Conservation (phyloP, 2,888 invertebrate species). For the Watsonalla binaria region DNA sequence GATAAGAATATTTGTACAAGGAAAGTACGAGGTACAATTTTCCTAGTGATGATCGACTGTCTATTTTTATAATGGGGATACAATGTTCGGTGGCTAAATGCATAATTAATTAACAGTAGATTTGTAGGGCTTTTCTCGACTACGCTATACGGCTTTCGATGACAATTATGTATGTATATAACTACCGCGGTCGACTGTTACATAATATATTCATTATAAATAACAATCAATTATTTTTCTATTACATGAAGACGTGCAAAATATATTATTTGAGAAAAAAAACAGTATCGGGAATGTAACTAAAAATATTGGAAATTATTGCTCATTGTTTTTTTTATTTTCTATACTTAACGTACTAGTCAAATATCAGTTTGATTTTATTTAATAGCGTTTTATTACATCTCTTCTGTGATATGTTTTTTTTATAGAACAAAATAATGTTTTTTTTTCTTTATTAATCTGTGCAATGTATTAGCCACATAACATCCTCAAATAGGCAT, state of each 20-base stretch:
- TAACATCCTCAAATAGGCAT: conserved; percentile 54
- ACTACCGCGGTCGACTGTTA: conserved; percentile 21
- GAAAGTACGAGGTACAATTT: conserved; percentile 28
- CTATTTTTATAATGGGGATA: conserved; percentile 65
- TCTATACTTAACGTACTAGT: conserved; percentile 56
- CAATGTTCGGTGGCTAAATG: conserved; percentile 69
- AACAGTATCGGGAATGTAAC: conserved; percentile 2
- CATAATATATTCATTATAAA: conserved; percentile 28
- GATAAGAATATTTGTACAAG: conserved; percentile 58
- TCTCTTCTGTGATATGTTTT: conserved; percentile 67
- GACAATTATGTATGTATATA: not conserved
- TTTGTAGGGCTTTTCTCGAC: conserved; percentile 16
- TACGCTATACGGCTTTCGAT: not conserved
- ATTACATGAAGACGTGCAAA: not conserved
- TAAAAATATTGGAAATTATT: conserved; percentile 14
- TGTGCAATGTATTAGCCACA: conserved; percentile 60
- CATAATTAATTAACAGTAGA: conserved; percentile 51
- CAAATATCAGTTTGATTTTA: conserved; percentile 57
- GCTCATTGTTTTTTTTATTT: conserved; percentile 21
- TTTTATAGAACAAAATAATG: conserved; percentile 62
- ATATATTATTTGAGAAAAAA: not conserved
- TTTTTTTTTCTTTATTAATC: conserved; percentile 24
- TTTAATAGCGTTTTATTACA: conserved; percentile 36
- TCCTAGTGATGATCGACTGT: conserved; percentile 43
- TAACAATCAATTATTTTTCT: conserved; percentile 16